Conservation (phyloP, 2,113 vertebrate genomes). For the Planiliza haematocheilus region DNA sequence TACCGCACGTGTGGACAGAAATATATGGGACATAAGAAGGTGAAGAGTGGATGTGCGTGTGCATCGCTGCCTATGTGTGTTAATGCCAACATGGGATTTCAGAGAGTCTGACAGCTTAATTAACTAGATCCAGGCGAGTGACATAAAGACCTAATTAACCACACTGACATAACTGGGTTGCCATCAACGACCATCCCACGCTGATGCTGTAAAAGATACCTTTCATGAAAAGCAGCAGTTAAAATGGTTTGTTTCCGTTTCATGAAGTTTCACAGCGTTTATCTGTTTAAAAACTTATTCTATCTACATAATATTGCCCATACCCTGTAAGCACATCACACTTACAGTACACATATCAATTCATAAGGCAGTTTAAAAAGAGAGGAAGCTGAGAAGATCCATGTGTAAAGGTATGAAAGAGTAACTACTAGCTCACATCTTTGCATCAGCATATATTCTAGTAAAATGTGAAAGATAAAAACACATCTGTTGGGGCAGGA, state of each 20-base stretch:
- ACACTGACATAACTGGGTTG: conserved; percentile 73
- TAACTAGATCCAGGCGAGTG: conserved; percentile 69
- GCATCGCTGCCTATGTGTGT: conserved; percentile 10
- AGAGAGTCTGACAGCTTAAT: conserved; percentile 77
- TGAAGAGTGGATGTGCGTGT: background rate
- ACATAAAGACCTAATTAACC: conserved; percentile 78
- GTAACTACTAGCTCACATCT: too few species aligned
- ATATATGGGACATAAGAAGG: conserved; percentile 2
- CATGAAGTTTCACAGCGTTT: background rate
- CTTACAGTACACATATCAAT: too few species aligned
- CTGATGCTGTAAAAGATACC: conserved; percentile 40
- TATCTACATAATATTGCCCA: background rate
- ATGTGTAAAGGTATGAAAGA: background rate
- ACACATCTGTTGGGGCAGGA: background rate
- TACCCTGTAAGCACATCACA: too few species aligned
- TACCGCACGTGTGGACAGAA: conserved; percentile 19
- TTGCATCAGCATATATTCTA: background rate
- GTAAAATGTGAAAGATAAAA: background rate
- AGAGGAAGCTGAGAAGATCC: background rate
- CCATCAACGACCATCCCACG: conserved; percentile 45
- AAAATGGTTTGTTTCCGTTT: background rate
- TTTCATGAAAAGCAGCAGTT: conserved; percentile 27
- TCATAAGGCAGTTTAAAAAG: background rate
- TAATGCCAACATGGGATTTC: conserved; percentile 64
- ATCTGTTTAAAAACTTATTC: conserved; percentile 4